Evolutionary conservation across 2,888 invertebrate genomes (phyloP), one percentile per base, ranked within the genome.

Genomic region (Mechanitis mazaeus): DNA sequence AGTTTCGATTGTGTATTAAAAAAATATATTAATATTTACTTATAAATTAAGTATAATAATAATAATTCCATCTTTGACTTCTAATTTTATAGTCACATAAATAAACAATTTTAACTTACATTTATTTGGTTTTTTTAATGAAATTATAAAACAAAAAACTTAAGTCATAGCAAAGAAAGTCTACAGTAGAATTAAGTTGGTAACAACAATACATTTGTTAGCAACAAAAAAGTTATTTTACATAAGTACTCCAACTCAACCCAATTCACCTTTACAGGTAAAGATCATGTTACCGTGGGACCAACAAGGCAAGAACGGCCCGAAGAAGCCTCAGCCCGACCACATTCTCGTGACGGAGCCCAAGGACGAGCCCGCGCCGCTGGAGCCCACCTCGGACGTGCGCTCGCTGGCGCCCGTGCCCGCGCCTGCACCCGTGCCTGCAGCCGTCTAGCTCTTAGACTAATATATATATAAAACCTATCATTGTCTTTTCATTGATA

Each of bases 221-320:
- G 1, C 3, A 3, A 2, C 35, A 35, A 35, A 35, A 35, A 35
- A 35, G 1, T 5, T 20, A 5, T 35, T 35, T 35, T 5, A 35
- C 35, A 35, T 35, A 5, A 6, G 6, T 35, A 5, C 4, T 5
- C 35, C 35, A 35, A 3, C 3, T 5, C 35, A 35, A 35, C 3
- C 6, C 35, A 35, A 35, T 6, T 20, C 20, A 20, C 35, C 35
- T 1, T 45, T 60, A 1, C 94, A 96, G 92, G 96, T 98, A 1
- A 99, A 99, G 91, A 99, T 99, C 88, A 99, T 99, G 99, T 94
- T 99, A 89, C 98, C 98, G 53, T 98, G 97, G 94, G 99, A 99
- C 91, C 95, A 97, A 66, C 95, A 94, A 83, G 99, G 99, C 87
- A 98, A 99, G 92, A 96, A 94, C 77, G 99, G 99, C 59, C 99